Evolutionary conservation across 2,888 invertebrate genomes (phyloP).

Genomic region (Chironomus tentans): DNA sequence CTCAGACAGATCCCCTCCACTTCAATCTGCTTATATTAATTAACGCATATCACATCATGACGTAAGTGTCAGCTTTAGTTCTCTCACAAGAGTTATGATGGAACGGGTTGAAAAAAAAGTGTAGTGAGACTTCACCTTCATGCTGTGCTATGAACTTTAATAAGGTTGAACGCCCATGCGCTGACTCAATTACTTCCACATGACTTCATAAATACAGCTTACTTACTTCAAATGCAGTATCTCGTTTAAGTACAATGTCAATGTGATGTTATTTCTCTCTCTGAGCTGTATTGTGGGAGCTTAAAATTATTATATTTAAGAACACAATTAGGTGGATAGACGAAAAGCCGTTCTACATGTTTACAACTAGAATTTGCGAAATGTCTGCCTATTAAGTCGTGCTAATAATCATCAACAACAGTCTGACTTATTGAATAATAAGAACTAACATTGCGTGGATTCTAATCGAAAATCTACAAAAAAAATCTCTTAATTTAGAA

Average conservation of each 20-base stretch:
- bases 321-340: no score
- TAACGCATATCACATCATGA: neutral
- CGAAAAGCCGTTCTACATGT: neutral
- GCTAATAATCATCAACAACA: no score
- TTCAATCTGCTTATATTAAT: neutral
- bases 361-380: neutral
- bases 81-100: neutral
- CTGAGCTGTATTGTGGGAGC: neutral
- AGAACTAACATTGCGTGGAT: no score
- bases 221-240: neutral
- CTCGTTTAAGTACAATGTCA: conserved; percentile 12
- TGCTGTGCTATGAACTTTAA: conserved; percentile 13
- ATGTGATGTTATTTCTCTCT: conserved; percentile 1
- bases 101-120: neutral
- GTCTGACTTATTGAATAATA: no score
- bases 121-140: neutral
- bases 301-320: neutral
- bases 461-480: no score
- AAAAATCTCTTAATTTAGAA: no score
- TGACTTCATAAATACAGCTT: neutral
- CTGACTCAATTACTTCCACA: neutral
- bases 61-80: neutral
- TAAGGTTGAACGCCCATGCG: conserved; percentile 25
- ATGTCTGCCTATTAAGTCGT: no score
- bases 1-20: no score